These are phyloP conservation scores for Zonotrichia leucophrys DNA, from an alignment of 2,113 vertebrate genomes.

Conservation along the genomic window DNA sequence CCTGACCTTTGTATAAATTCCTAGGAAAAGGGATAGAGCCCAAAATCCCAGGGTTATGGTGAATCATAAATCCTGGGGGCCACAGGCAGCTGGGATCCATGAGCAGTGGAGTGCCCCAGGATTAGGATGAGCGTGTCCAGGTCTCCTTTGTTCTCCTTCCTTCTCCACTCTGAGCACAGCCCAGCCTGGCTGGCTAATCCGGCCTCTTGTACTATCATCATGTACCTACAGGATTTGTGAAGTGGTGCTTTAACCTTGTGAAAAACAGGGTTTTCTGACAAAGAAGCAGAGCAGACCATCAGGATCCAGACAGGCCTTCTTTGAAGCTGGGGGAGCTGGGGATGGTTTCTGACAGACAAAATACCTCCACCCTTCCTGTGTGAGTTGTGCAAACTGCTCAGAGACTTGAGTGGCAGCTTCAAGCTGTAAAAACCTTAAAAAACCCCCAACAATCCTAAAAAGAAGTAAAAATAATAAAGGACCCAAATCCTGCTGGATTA, in stretches of 20 bases:
- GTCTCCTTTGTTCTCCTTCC: not conserved
- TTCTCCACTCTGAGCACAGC: not conserved
- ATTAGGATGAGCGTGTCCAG: not conserved
- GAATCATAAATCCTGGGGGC: conserved; percentile 24
- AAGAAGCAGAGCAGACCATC: not conserved
- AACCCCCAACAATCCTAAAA: not conserved
- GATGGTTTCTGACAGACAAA: conserved; percentile 43
- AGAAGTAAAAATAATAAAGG: conserved; percentile 54
- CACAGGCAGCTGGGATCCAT: not conserved
- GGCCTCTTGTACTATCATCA: not conserved
- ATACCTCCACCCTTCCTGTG: conserved; percentile 14
- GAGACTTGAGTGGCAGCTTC: conserved; percentile 28
- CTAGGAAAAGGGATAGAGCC: not conserved
- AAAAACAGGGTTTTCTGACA: not conserved
- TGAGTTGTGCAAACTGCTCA: conserved; percentile 1
- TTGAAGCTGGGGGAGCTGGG: not conserved
- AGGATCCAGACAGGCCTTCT: not conserved
- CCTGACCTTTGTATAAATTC: not conserved
- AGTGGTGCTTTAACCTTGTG: not conserved
- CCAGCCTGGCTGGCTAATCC: not conserved
- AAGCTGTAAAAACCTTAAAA: not conserved
- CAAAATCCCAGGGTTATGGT: not conserved
- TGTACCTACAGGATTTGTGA: not conserved
- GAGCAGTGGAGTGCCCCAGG: not conserved
- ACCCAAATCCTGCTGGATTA: conserved; percentile 56